Evolutionary conservation across 2,797 vertebrate genomes (phyloP).

Genomic region (Lacerta bilineata): DNA sequence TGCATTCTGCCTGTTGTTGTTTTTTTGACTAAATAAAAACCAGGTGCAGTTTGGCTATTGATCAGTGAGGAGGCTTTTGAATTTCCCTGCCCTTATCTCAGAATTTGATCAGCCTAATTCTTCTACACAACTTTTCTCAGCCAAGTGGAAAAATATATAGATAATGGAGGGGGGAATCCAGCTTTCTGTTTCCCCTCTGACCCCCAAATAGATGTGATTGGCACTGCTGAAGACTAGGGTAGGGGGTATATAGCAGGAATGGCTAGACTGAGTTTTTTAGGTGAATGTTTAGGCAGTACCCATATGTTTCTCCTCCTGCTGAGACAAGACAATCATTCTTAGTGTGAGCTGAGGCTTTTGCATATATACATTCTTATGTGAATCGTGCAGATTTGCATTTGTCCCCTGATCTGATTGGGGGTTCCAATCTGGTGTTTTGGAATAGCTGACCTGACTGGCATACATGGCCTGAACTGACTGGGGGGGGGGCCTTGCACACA

Average conservation of each 20-base stretch:
- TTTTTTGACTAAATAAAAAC: constrained; percentile 19
- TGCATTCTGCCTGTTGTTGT: background rate
- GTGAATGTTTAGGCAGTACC: no score
- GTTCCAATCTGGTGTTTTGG: no score
- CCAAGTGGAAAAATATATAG: background rate
- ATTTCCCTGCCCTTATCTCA: background rate
- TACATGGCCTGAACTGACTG: no score
- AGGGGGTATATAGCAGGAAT: background rate
- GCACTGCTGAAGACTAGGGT: background rate
- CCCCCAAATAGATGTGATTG: background rate
- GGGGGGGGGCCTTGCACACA: no score
- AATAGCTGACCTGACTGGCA: no score
- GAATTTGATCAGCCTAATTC: constrained; percentile 47
- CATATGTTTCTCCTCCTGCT: background rate
- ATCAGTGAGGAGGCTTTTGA: constrained; percentile 21
- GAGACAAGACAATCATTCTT: background rate
- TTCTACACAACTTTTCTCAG: constrained; percentile 36
- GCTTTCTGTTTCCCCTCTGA: background rate
- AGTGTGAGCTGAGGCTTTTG: background rate
- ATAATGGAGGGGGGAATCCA: background rate
- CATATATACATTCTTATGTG: background rate
- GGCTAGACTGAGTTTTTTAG: background rate
- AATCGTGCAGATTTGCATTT: no score
- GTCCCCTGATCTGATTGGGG: no score
- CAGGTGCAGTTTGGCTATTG: constrained; percentile 10